Conservation (phyloP, 2,888 invertebrate species). For the Pristionchus entomophagus region DNA sequence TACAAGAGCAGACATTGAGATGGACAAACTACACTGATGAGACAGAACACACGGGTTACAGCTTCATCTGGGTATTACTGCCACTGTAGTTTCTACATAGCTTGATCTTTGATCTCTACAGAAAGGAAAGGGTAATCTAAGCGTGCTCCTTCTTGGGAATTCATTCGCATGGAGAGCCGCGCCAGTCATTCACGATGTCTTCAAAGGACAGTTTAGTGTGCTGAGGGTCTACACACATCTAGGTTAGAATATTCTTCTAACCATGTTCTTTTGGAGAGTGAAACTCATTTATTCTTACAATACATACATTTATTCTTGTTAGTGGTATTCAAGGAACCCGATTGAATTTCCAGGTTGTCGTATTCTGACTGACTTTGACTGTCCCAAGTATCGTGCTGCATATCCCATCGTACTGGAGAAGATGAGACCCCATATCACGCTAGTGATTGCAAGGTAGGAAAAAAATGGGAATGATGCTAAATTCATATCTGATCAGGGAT, state of each 20-base stretch:
- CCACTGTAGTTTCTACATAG: too few relatives aligned
- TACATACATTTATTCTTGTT: background rate
- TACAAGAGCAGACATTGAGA: background rate
- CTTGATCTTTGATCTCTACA: background rate
- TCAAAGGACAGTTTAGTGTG: background rate
- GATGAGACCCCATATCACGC: background rate
- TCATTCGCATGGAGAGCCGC: conserved; percentile 15
- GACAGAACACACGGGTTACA: background rate
- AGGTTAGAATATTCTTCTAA: background rate
- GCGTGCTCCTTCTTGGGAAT: background rate
- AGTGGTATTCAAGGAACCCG: background rate
- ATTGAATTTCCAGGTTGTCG: background rate
- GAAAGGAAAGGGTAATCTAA: background rate
- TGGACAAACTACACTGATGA: conserved; percentile 33
- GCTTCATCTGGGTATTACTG: background rate
- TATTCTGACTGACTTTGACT: background rate
- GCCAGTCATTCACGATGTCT: conserved; percentile 10
- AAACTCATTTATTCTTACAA: background rate
- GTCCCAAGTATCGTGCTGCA: conserved; percentile 13
- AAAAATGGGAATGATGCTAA: background rate
- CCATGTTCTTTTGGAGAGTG: background rate
- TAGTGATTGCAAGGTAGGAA: background rate
- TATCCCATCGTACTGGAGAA: conserved; percentile 11
- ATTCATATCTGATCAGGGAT: background rate
- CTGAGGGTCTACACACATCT: conserved; percentile 17